These are phyloP conservation scores for Aulostomus chinensis DNA, from an alignment of 2,797 vertebrate species.

Conservation along the genomic window DNA sequence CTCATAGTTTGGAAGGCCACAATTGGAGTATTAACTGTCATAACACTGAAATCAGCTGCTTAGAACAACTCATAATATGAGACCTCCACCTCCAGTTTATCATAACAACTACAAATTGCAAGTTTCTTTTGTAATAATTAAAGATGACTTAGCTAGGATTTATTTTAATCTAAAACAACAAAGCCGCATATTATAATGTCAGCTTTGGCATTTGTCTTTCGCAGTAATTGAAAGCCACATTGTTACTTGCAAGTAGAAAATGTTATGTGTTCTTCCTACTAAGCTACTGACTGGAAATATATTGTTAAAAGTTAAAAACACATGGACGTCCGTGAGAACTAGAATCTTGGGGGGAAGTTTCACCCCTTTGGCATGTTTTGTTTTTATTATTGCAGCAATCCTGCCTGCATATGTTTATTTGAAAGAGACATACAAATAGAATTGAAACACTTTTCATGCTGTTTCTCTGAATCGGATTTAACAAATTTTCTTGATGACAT, in stretches of 20 bases:
- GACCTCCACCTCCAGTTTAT: slow-evolving; percentile 51
- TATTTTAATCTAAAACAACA: slow-evolving; percentile 64
- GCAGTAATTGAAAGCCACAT: slow-evolving; percentile 10
- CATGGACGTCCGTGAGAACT: slow-evolving; percentile 1
- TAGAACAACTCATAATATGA: slow-evolving; percentile 20
- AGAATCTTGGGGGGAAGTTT: slow-evolving; percentile 1
- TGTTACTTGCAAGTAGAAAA: slow-evolving; percentile 2
- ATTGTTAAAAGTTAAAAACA: slow-evolving; percentile 11
- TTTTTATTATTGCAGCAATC: slow-evolving; percentile 10
- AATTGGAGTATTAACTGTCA: slow-evolving; percentile 15
- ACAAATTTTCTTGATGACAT: slow-evolving; percentile 21
- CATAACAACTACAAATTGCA: slow-evolving; percentile 58
- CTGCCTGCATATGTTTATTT: slow-evolving; percentile 10
- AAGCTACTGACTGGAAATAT: slow-evolving; percentile 11
- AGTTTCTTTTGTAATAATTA: slow-evolving; percentile 68
- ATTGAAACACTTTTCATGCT: slow-evolving; percentile 8
- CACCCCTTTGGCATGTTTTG: not conserved
- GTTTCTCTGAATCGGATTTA: slow-evolving; percentile 13
- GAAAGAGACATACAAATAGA: slow-evolving; percentile 5
- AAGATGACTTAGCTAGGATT: slow-evolving; percentile 65
- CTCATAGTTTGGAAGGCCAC: slow-evolving; percentile 1
- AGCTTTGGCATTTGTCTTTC: slow-evolving; percentile 17
- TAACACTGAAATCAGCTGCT: slow-evolving; percentile 32
- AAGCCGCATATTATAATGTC: slow-evolving; percentile 44
- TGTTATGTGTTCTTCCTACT: slow-evolving; percentile 3